These are phyloP conservation scores for Bombus sibiricus DNA, from an alignment of 1,140 invertebrate species.

Conservation along the genomic window DNA sequence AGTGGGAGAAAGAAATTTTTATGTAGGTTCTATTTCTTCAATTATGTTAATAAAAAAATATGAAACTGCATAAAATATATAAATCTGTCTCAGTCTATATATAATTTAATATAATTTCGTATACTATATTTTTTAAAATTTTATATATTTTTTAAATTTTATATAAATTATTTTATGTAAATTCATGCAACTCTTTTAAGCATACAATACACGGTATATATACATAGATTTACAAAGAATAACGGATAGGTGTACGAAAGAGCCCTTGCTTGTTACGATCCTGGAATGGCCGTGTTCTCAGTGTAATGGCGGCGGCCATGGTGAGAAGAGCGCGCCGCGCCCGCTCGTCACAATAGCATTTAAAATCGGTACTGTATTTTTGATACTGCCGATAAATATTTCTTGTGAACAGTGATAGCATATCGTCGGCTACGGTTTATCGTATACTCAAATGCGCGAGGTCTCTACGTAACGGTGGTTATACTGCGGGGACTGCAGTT, in stretches of 20 bases:
- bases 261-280: slow-evolving; percentile 59
- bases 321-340: slow-evolving; percentile 74
- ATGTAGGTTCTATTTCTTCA: too few species aligned
- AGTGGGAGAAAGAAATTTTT: too few species aligned
- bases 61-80: too few species aligned
- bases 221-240: slow-evolving; percentile 17
- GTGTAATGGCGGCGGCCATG: slow-evolving; percentile 78
- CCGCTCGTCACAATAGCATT: slow-evolving; percentile 70
- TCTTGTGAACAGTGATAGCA: slow-evolving; percentile 32
- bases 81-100: too few species aligned
- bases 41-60: too few species aligned
- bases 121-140: background rate
- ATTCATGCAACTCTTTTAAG: background rate
- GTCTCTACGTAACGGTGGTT: slow-evolving; percentile 36
- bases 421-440: slow-evolving; percentile 24
- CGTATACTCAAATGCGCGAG: slow-evolving; percentile 25
- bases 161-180: background rate
- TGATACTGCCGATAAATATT: slow-evolving; percentile 52
- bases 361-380: slow-evolving; percentile 57
- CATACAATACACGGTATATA: background rate
- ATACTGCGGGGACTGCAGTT: slow-evolving; percentile 27
- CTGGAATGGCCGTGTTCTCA: slow-evolving; percentile 72
- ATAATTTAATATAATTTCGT: too few species aligned
- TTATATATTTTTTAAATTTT: background rate
- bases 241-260: background rate